Conservation (phyloP, 2,797 vertebrate genomes). For the Balearica regulorum region DNA sequence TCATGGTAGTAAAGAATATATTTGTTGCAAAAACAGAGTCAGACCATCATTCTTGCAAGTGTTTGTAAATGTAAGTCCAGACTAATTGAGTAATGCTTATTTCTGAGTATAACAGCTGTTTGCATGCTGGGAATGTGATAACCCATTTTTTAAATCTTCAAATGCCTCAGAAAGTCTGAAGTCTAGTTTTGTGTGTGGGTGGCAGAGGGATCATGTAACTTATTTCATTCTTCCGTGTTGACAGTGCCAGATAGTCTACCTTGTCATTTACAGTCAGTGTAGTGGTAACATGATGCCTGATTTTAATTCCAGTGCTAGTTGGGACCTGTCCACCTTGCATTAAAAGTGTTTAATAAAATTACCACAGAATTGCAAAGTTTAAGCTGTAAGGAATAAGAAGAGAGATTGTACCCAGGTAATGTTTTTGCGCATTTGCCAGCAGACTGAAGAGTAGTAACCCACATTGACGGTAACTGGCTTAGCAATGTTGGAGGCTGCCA, state of each 20-base stretch:
- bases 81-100: not conserved
- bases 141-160: not conserved
- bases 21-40: not conserved
- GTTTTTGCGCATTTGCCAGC: not conserved
- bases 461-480: too few relatives aligned
- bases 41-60: not conserved
- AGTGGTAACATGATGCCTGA: not conserved
- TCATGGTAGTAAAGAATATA: not conserved
- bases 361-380: not conserved
- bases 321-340: not conserved
- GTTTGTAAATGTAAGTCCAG: not conserved
- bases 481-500: not conserved
- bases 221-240: not conserved
- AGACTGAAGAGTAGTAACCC: not conserved
- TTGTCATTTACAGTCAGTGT: not conserved
- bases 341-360: not conserved
- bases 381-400: not conserved
- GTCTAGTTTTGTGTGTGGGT: not conserved
- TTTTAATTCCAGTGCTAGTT: not conserved
- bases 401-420: not conserved
- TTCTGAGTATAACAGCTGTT: not conserved
- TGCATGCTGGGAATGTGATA: not conserved
- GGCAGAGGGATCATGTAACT: not conserved
- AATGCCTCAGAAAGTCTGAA: not conserved
- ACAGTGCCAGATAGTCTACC: not conserved